phyloP scores from a whole-genome alignment of 2,797 vertebrate genomes.

The Esox masquinongy region DNA sequence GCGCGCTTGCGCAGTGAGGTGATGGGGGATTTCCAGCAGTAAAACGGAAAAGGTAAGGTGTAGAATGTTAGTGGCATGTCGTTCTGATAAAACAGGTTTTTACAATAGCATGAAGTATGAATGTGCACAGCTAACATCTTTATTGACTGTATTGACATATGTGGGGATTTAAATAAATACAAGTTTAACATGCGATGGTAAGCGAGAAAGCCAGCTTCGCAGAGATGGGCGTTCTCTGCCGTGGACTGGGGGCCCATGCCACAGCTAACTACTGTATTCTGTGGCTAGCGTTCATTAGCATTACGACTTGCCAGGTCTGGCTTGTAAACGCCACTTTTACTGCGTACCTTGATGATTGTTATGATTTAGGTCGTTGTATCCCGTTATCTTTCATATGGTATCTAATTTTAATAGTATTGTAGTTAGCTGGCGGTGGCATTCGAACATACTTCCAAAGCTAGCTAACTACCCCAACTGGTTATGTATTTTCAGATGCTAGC shows the following conservation, averaged over 20 bases:
- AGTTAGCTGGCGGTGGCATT: neutral
- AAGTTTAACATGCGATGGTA: neutral
- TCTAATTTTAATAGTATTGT: neutral
- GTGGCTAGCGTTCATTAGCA: conserved; percentile 4
- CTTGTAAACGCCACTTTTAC: neutral
- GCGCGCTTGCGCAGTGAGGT: conserved; percentile 66
- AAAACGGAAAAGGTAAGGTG: conserved; percentile 72
- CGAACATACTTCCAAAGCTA: neutral
- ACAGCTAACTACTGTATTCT: neutral
- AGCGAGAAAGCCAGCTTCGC: conserved; percentile 47
- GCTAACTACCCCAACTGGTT: neutral
- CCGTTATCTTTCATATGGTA: neutral
- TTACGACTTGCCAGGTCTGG: neutral
- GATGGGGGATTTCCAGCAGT: conserved; percentile 75
- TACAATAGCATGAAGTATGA: neutral
- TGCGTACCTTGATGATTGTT: neutral
- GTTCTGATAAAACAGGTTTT: neutral
- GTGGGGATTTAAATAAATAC: neutral
- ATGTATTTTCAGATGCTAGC: conserved; percentile 22
- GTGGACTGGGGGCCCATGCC: conserved; percentile 28
- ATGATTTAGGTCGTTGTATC: neutral
- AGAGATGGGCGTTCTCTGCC: conserved; percentile 74
- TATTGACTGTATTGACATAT: neutral
- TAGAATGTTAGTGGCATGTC: conserved; percentile 38
- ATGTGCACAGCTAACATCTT: neutral